Evolutionary conservation across 2,888 invertebrate species (phyloP), one percentile per base, ranked within the genome.

Genomic region (Rhagium mordax): DNA sequence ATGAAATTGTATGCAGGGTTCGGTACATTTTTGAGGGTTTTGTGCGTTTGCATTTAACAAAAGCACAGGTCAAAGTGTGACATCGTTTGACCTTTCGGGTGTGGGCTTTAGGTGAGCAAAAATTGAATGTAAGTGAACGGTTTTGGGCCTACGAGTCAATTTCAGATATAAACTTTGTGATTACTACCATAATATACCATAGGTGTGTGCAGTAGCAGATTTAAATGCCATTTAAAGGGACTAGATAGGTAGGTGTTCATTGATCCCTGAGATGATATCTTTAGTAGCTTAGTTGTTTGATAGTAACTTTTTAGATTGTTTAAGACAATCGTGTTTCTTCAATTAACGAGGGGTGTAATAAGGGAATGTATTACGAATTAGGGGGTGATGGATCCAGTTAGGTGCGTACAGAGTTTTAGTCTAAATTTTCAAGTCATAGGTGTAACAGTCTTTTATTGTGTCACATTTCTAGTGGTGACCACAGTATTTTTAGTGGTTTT

Each of bases 61-160:
- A 59, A 18, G 2, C 27, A 27, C n/a, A 3, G 33, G 4, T 3
- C 4, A 59, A 29, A 59, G n/a, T 59, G 4, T 59, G 59, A 59
- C 59, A 16, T 33, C 59, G 2, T 6, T 33, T 59, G 59, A 59
- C 59, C 59, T 59, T 33, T 59, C 29, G 59, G 59, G 29, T 59
- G 59, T 59, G 27, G 59, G 59, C 18, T 18, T n/a, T 24, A 15
- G 55, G n/a, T 55, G n/a, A n/a, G n/a, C 10, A 5, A 24, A 20
- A 55, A 55, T 10, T 2, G 4, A n/a, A 0, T 24, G 1, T 24
- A n/a, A 24, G 4, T n/a, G 2, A n/a, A 55, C 5, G 8, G 7
- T 24, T 55, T 41, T 10, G n/a, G 41, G 5, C 41, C n/a, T 10
- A n/a, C n/a, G 41, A n/a, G n/a, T 41, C 13, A n/a, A 5, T n/a